Evolutionary conservation across 2,888 invertebrate genomes (phyloP), one percentile per base, ranked within the genome.

Genomic region (Yponomeuta cagnagella): DNA sequence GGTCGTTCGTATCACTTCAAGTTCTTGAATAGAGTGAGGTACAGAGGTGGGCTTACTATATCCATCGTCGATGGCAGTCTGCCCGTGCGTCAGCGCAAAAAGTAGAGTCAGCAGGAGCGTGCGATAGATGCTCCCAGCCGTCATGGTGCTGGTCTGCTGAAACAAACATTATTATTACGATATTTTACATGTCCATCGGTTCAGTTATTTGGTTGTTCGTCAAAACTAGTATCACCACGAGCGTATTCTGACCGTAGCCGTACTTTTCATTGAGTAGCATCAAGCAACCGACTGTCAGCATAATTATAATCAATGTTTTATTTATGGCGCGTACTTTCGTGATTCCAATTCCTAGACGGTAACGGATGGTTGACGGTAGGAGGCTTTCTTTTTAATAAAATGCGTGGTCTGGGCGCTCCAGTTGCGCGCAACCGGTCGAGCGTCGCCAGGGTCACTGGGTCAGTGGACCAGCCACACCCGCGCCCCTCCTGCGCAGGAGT

Each of bases 371-470:
- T 33, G 63, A 69, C 63, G 63, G 69, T 43, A 63, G 58, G n/a
- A 69, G 58, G 69, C 69, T 69, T 63, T 63, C 70, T 64, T 70
- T 70, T 63, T 70, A 63, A 23, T 43, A 63, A 63, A 23, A 37
- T 12, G 58, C 48, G 30, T 48, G 52, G 63, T 33, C 63, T n/a
- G 73, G 73, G 72, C 81, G 83, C 79, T 84, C 83, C 77, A 82
- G 80, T 78, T 83, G 81, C 80, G 78, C 76, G 79, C 80, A 84
- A 88, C 89, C 88, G 87, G 90, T 89, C 79, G 77, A 71, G 67
- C 75, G 31, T 12, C 33, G 58, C n/a, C 84, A 89, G 85, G 89
- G 90, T 87, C 85, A 91, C 82, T 90, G 79, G 88, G 90, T 88
- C 83, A 90, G 83, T 85, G 81, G 86, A 83, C 84, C 82, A 78